Evolutionary conservation across 2,888 invertebrate species (phyloP).

Genomic region (Stenichneumon culpator): DNA sequence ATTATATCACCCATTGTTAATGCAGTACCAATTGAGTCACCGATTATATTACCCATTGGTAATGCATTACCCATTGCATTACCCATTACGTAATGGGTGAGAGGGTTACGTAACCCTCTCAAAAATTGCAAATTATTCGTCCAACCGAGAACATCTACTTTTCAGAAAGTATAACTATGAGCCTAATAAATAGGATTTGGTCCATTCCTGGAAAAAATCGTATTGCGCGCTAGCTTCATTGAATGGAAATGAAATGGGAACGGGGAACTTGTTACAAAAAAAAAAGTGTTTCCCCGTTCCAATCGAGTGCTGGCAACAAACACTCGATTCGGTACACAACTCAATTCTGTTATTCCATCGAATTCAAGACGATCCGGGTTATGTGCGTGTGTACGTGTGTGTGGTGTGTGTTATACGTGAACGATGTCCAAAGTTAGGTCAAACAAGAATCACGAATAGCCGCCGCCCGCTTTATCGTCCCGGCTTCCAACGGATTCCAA

Average conservation of each 20-base stretch:
- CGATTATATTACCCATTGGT: no score
- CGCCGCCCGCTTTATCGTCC: not conserved
- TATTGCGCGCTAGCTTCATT: not conserved
- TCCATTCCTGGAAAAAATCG: not conserved
- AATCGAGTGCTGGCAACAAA: constrained; percentile 16
- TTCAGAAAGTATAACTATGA: not conserved
- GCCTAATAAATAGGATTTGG: not conserved
- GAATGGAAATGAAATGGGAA: not conserved
- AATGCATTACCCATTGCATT: no score
- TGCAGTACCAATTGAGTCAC: no score
- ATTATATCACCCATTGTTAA: no score
- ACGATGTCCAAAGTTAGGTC: constrained; percentile 8
- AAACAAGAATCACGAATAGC: constrained; percentile 13
- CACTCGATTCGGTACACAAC: constrained; percentile 17
- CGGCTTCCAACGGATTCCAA: constrained; percentile 6
- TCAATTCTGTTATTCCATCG: constrained; percentile 17
- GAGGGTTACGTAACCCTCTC: not conserved
- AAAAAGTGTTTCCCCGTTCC: not conserved
- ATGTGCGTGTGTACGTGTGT: not conserved
- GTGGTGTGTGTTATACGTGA: not conserved
- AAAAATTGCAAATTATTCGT: not conserved
- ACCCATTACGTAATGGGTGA: not conserved
- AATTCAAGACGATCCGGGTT: constrained; percentile 9
- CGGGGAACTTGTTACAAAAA: not conserved
- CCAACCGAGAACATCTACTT: not conserved